phyloP scores from a whole-genome alignment of 2,113 vertebrate genomes.

The Channa maculata region DNA sequence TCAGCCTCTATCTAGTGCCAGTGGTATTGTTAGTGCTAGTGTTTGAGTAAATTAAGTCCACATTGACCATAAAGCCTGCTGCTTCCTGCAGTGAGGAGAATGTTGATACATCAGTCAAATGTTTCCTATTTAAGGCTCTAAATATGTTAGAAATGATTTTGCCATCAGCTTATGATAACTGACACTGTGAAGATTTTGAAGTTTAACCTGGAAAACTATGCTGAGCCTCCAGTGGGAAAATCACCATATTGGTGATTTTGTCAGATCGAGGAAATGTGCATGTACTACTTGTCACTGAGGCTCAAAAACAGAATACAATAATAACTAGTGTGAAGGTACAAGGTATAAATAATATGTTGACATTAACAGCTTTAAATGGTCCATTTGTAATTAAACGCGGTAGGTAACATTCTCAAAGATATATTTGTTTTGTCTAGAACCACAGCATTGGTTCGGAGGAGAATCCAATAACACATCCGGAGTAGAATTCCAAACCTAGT shows the following conservation, averaged over 20 bases:
- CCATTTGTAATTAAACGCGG: neutral
- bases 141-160: constrained; percentile 61
- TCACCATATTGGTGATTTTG: no score
- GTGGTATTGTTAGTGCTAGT: constrained; percentile 52
- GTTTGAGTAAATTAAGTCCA: constrained; percentile 61
- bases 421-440: no score
- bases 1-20: constrained; percentile 41
- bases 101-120: constrained; percentile 63
- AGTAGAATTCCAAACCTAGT: no score
- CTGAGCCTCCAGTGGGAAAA: constrained; percentile 13
- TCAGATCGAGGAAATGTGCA: no score
- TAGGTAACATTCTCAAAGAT: neutral
- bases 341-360: no score
- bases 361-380: no score
- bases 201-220: constrained; percentile 16
- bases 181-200: constrained; percentile 20
- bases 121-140: constrained; percentile 56
- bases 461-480: no score
- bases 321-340: no score
- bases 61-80: constrained; percentile 70
- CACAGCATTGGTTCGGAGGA: no score
- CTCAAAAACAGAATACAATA: no score
- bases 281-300: no score
- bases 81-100: constrained; percentile 64
- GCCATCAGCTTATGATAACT: constrained; percentile 50